Conservation (phyloP, 1,140 invertebrate genomes). For the Prorops nasuta region DNA sequence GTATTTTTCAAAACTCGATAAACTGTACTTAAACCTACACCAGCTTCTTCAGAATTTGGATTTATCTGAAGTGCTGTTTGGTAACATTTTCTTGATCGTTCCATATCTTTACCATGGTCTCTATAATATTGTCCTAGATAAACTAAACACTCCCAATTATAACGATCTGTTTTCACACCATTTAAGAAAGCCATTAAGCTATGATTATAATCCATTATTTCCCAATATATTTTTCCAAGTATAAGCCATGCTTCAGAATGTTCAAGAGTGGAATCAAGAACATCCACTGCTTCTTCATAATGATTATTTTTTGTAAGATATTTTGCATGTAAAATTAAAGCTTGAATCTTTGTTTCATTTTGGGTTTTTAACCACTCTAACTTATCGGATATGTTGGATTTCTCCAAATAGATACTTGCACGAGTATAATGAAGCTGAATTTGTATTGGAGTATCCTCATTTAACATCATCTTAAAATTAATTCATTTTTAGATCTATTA, state of each 20-base stretch:
- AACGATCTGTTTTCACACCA: slow-evolving; percentile 72
- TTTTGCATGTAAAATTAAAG: slow-evolving; percentile 36
- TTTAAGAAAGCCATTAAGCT: slow-evolving; percentile 67
- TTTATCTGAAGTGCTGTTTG: slow-evolving; percentile 79
- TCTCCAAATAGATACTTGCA: slow-evolving; percentile 38
- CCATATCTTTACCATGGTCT: slow-evolving; percentile 59
- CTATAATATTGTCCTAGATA: slow-evolving; percentile 76
- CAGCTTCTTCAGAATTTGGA: slow-evolving; percentile 64
- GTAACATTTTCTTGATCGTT: slow-evolving; percentile 76
- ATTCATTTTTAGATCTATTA: slow-evolving; percentile 2
- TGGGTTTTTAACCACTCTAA: slow-evolving; percentile 40
- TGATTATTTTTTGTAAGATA: slow-evolving; percentile 53
- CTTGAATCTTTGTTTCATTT: slow-evolving; percentile 32
- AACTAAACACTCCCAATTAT: slow-evolving; percentile 71
- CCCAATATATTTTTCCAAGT: slow-evolving; percentile 68
- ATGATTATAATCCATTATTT: slow-evolving; percentile 62
- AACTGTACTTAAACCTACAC: slow-evolving; percentile 72
- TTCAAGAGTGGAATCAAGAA: slow-evolving; percentile 54
- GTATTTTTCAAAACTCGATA: slow-evolving; percentile 69
- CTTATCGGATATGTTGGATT: slow-evolving; percentile 29
- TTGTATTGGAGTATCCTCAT: slow-evolving; percentile 27
- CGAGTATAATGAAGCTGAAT: slow-evolving; percentile 26
- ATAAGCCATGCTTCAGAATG: slow-evolving; percentile 62
- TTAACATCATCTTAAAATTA: slow-evolving; percentile 23
- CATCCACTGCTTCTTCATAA: slow-evolving; percentile 57